Percentiles rank a stretch among this genome's conserved stretches.
Conservation (phyloP, 2,888 invertebrate genomes). For the Gymnoscelis rufifasciata region DNA sequence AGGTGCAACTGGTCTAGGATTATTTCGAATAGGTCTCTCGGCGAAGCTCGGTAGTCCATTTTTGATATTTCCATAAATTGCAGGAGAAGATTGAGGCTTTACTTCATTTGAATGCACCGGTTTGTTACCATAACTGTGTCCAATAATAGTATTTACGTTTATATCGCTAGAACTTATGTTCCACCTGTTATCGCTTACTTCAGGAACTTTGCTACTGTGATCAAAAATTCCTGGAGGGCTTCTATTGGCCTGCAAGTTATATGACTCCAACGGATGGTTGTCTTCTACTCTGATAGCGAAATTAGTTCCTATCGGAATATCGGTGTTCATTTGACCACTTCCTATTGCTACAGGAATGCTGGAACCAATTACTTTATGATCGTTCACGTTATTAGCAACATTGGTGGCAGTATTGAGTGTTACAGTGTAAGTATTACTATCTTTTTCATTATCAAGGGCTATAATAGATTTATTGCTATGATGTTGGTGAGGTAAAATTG, state of each 20-base stretch:
- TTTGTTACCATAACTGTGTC: slow-evolving; percentile 30
- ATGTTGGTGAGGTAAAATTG: slow-evolving; percentile 39
- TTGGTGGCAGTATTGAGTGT: slow-evolving; percentile 65
- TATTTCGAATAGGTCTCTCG: slow-evolving; percentile 22
- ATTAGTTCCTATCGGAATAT: slow-evolving; percentile 73
- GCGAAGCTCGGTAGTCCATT: slow-evolving; percentile 28
- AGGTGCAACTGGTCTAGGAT: not conserved
- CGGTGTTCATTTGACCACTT: slow-evolving; percentile 55
- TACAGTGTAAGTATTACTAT: slow-evolving; percentile 53
- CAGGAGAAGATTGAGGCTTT: slow-evolving; percentile 9
- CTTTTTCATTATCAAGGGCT: slow-evolving; percentile 42
- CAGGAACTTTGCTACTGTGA: slow-evolving; percentile 39
- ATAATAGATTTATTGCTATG: slow-evolving; percentile 44
- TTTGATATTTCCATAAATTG: slow-evolving; percentile 20
- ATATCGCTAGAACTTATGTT: slow-evolving; percentile 47
- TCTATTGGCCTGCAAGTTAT: slow-evolving; percentile 47
- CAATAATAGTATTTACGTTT: slow-evolving; percentile 31
- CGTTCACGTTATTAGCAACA: slow-evolving; percentile 49
- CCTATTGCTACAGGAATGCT: slow-evolving; percentile 59
- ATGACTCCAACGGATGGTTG: slow-evolving; percentile 51
- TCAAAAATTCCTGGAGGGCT: slow-evolving; percentile 41
- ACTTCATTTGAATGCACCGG: slow-evolving; percentile 16
- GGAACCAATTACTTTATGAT: slow-evolving; percentile 53
- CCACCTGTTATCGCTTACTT: slow-evolving; percentile 62
- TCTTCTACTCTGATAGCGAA: slow-evolving; percentile 73